These are phyloP conservation scores for Furnarius figulus DNA, from an alignment of 2,113 vertebrate species.

Conservation along the genomic window DNA sequence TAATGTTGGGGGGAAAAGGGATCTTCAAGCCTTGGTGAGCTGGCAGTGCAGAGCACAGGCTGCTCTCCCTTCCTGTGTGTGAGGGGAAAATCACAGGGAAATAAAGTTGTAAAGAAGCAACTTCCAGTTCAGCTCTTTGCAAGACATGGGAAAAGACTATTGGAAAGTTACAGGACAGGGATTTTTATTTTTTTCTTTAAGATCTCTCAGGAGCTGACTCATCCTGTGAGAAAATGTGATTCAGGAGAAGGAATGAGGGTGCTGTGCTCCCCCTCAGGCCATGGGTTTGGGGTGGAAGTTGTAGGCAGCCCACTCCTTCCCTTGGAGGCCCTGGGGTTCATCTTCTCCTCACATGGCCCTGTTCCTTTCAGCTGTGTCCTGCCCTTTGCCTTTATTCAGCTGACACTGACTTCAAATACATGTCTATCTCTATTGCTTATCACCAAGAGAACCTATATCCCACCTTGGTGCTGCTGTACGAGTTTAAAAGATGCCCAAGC, in stretches of 20 bases:
- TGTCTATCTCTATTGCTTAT: background rate
- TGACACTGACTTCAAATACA: background rate
- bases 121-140: background rate
- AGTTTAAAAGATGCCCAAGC: background rate
- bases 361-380: background rate
- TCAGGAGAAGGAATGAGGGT: background rate
- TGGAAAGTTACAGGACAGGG: background rate
- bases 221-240: background rate
- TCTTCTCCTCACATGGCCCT: background rate
- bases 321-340: background rate
- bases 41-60: background rate
- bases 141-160: background rate
- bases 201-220: background rate
- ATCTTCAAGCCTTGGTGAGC: background rate
- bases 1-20: background rate
- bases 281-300: background rate
- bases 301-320: background rate
- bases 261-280: background rate
- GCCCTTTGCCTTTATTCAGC: background rate
- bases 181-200: background rate
- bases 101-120: background rate
- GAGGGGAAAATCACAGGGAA: background rate
- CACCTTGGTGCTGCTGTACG: background rate
- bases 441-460: background rate
- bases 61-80: fast-evolving